Evolutionary conservation across 1,140 invertebrate genomes (phyloP).

Genomic region (Trigoniulus corallinus): DNA sequence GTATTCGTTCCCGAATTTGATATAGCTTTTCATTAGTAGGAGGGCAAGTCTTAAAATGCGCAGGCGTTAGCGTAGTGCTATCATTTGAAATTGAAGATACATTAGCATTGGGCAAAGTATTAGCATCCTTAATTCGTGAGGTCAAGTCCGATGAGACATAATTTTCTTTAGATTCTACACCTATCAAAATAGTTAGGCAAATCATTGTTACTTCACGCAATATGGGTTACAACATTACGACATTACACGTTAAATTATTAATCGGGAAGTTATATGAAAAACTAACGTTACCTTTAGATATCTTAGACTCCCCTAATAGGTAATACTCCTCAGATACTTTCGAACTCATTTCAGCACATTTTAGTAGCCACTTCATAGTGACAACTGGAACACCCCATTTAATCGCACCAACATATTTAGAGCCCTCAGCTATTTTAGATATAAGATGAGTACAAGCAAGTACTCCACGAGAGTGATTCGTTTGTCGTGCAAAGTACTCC

Average conservation of each 20-base stretch:
- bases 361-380: conserved; percentile 52
- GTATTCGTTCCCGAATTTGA: not conserved
- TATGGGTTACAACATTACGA: not conserved
- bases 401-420: conserved; percentile 64
- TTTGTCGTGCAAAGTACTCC: conserved; percentile 40
- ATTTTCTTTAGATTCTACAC: too few relatives aligned
- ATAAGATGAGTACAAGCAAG: conserved; percentile 55
- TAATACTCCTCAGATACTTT: conserved; percentile 37
- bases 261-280: not conserved
- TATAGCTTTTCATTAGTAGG: too few relatives aligned
- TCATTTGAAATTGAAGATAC: too few relatives aligned
- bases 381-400: conserved; percentile 69
- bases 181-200: not conserved
- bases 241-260: not conserved
- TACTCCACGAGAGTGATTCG: conserved; percentile 29
- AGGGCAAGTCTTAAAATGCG: too few relatives aligned
- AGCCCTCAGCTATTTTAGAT: conserved; percentile 47
- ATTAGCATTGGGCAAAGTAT: too few relatives aligned
- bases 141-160: too few relatives aligned
- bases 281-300: not conserved
- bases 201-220: not conserved
- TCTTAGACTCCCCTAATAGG: conserved; percentile 32
- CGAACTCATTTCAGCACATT: conserved; percentile 38
- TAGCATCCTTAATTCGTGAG: too few relatives aligned
- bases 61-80: too few relatives aligned